Evolutionary conservation across 2,888 invertebrate species (phyloP), one percentile per base, ranked within the genome.

Genomic region (Apamea crenata): DNA sequence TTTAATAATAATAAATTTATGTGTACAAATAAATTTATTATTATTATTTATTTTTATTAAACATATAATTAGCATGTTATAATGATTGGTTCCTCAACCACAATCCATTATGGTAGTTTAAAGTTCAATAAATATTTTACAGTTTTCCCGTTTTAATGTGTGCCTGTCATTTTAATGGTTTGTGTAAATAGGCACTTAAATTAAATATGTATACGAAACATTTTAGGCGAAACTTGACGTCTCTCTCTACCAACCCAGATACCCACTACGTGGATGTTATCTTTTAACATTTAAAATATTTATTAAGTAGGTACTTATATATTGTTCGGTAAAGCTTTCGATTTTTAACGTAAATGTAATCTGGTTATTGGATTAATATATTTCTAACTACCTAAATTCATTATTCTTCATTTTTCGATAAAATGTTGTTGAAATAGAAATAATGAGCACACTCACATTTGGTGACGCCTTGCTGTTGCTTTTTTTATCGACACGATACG

Each of bases 401-500:
- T 79, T 65, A 29, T 40, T n/a, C 25, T 50, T 50, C 2, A 36
- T 32, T 21, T 50, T 56, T 68, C 1, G 68, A 72, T 72, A 73
- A 65, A 32, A 68, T n/a, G 8, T 68, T 72, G 7, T 71, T 67
- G 36, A 71, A 53, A 14, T 59, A 59, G 21, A 83, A 71, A 83
- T 69, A 78, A 65, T 78, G 50, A 73, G 56, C 8, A 36, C 25
- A 82, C 80, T 80, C 50, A 80, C 80, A 72, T 65, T 68, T 16
- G 32, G 25, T 25, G 29, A 16, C 59, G 61, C 53, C 6, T 70
- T 83, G 50, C 29, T 61, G 40, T 70, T 77, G 78, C 44, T 59
- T 67, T 83, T 81, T 65, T 77, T 68, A 50, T 83, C 83, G 29
- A 83, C 36, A 18, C 65, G 70, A 67, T 83, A 81, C 16, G 10